A percentile compares a stretch with the other conserved stretches of the same genome.
phyloP scores from a whole-genome alignment of 2,113 vertebrate species.

The Pongo pygmaeus region DNA sequence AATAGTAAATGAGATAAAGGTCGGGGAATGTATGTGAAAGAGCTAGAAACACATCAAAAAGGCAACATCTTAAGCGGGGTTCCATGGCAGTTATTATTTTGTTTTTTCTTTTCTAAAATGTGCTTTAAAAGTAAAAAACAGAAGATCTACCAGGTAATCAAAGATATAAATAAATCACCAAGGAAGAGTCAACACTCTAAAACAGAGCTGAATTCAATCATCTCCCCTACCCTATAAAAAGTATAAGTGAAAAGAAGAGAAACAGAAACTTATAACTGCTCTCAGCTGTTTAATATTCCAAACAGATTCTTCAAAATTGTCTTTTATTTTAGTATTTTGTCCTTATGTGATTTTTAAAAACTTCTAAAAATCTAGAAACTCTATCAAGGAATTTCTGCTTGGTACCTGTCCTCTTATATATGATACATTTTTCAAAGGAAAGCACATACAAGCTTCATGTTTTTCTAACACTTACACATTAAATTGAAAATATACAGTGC shows the following conservation, averaged over 20 bases:
- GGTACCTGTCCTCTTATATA: neutral
- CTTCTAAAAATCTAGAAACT: conserved; percentile 10
- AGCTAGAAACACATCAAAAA: neutral
- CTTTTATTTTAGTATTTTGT: neutral
- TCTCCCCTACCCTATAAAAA: neutral
- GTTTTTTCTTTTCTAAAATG: neutral
- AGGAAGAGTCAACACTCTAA: neutral
- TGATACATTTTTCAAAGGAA: neutral
- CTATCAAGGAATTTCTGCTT: neutral
- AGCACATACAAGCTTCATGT: neutral
- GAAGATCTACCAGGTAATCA: neutral
- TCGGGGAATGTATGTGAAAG: neutral
- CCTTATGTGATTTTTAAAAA: neutral
- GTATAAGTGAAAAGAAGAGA: neutral
- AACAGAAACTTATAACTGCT: neutral
- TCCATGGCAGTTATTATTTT: neutral
- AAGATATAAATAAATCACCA: neutral
- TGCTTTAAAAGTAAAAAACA: neutral
- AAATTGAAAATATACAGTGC: neutral
- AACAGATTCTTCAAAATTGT: neutral
- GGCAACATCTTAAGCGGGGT: neutral
- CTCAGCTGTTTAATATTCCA: neutral
- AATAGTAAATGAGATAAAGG: neutral
- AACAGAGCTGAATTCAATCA: neutral
- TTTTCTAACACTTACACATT: neutral